Base-by-base conservation (phyloP, 92 coral and sea anemone genomes). In the Palythoa heliodiscus region DNA sequence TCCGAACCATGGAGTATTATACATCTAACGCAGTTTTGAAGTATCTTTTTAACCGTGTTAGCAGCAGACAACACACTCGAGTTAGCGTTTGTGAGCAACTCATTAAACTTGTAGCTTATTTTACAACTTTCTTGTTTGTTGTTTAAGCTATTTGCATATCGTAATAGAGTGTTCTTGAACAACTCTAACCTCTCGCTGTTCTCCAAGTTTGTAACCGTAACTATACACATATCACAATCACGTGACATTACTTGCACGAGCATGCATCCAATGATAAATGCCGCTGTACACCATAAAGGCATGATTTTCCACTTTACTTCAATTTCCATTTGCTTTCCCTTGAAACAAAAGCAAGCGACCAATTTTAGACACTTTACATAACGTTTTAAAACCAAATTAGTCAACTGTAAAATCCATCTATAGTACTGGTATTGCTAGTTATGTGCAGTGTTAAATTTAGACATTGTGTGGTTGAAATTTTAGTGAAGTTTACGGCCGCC, bases 61-160 rank as follows among this genome's bases (percentile, higher is more conserved):
- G 84, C 73, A 17, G 64, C 43, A 12, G 66, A 73, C 73, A 47
- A 23, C 11, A 38, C 84, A 14, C 84, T 80, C 7, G 73, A 23
- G 39, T 80, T 80, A 9, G 23, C 5, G 15, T 3, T 19, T 12
- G 70, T 19, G 11, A 39, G 2, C 11, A 66, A 29, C 11, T 80
- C 84, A 20, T 80, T 80, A 63, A 80, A 80, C 5, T 20, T 20
- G 73, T 80, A 80, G 74, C 64, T 66, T n/a, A 66, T 6, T 80
- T 17, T 43, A 48, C 84, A 80, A 1, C 43, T 10, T 23, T 52
- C 25, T 23, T 60, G 71, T 0, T 64, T 66, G 57, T 4, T 24
- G 20, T 64, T 80, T 14, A 19, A 9, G 20, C 7, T 57, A 22
- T 22, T 80, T 53, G 24, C 70, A 13, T 63, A 19, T 35, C 40